Evolutionary conservation across 2,113 vertebrate species (phyloP).

Genomic region (Lates calcarifer): DNA sequence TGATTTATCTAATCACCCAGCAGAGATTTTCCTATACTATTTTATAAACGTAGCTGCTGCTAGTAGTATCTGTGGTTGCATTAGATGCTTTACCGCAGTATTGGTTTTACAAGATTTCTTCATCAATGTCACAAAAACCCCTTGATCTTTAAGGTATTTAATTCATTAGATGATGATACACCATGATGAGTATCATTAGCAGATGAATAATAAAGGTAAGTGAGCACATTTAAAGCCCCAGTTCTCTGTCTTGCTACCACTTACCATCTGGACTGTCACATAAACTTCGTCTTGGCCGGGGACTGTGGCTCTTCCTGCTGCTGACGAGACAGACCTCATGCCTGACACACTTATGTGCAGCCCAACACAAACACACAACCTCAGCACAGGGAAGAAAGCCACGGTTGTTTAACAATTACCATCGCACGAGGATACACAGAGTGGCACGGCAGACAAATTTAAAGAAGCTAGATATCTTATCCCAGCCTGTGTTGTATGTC

Average conservation of each 20-base stretch:
- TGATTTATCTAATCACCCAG: too few relatives aligned
- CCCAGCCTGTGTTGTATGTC: not conserved
- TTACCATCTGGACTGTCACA: slow-evolving; percentile 35
- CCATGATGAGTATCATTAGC: not conserved
- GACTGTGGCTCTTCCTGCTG: slow-evolving; percentile 11
- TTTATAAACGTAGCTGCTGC: too few relatives aligned
- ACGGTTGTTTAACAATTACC: not conserved
- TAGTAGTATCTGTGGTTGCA: not conserved
- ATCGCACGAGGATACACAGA: not conserved
- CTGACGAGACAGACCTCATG: not conserved
- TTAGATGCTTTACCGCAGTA: not conserved
- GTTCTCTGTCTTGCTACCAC: not conserved
- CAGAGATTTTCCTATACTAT: too few relatives aligned
- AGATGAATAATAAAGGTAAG: not conserved
- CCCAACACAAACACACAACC: not conserved
- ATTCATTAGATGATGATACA: not conserved
- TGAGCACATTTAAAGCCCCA: not conserved
- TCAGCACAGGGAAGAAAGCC: not conserved
- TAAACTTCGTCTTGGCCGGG: not conserved
- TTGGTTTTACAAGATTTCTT: too few relatives aligned
- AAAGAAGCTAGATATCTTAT: not conserved
- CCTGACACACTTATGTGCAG: slow-evolving; percentile 19
- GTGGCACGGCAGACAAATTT: not conserved
- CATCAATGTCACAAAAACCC: too few relatives aligned
- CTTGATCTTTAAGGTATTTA: too few relatives aligned